Conservation (phyloP, 2,797 vertebrate species). For the Otus scops region DNA sequence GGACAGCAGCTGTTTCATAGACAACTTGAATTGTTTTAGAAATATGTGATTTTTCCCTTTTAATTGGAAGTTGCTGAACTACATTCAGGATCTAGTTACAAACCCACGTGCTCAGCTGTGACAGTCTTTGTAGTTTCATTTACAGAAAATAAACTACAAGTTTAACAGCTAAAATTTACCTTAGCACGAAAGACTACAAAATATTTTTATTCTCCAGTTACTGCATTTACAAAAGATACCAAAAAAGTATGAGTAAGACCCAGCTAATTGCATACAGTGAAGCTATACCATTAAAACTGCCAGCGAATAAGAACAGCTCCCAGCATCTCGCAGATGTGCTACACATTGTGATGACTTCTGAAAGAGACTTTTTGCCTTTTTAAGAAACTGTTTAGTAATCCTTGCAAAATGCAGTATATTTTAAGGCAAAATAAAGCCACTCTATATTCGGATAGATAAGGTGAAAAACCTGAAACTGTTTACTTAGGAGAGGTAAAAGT, state of each 20-base stretch:
- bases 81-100: background rate
- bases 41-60: background rate
- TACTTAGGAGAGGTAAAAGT: background rate
- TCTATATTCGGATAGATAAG: background rate
- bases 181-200: background rate
- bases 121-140: background rate
- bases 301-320: background rate
- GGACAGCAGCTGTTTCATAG: background rate
- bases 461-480: background rate
- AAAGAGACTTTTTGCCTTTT: background rate
- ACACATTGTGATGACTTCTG: background rate
- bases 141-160: background rate
- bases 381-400: background rate
- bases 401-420: background rate
- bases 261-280: background rate
- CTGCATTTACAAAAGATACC: background rate
- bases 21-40: background rate
- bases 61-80: background rate
- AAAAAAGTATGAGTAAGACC: background rate
- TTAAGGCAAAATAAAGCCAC: background rate
- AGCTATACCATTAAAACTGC: background rate
- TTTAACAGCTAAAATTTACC: background rate
- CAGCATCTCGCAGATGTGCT: background rate
- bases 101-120: background rate
- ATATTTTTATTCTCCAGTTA: background rate